Percentiles rank a stretch among this genome's conserved stretches.
Conservation (phyloP, 2,888 invertebrate genomes). For the Drosophila melanosoma region DNA sequence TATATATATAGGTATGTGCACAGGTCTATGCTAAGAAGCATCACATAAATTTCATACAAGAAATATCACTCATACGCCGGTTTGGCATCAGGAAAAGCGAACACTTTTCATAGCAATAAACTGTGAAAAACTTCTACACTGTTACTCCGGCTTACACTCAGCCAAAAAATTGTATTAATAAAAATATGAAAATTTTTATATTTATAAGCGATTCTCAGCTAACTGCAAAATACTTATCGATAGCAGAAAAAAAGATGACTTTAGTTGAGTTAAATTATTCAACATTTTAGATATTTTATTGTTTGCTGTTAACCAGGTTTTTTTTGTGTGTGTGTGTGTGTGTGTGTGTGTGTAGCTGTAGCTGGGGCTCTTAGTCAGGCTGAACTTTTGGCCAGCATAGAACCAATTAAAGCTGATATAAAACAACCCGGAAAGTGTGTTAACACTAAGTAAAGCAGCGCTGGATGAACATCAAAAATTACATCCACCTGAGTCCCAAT, state of each 20-base stretch:
- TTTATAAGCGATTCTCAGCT: neutral
- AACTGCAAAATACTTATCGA: neutral
- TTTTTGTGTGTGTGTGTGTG: neutral
- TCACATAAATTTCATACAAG: slow-evolving; percentile 58
- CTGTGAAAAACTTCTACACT: slow-evolving; percentile 16
- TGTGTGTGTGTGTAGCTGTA: neutral
- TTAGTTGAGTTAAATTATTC: neutral
- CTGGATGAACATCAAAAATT: slow-evolving; percentile 57
- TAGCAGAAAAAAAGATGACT: neutral
- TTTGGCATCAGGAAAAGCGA: slow-evolving; percentile 26
- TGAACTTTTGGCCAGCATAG: slow-evolving; percentile 34
- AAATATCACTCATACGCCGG: slow-evolving; percentile 77
- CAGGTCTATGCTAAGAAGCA: slow-evolving; percentile 18
- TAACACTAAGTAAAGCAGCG: slow-evolving; percentile 33
- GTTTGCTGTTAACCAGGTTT: neutral
- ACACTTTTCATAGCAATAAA: slow-evolving; percentile 20
- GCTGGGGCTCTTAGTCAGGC: neutral
- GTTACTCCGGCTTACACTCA: neutral
- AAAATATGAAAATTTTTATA: neutral
- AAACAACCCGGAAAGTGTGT: slow-evolving; percentile 33
- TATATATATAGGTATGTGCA: neutral
- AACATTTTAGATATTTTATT: neutral
- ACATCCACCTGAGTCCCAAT: slow-evolving; percentile 73
- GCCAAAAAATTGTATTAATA: neutral
- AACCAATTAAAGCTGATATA: slow-evolving; percentile 63